phyloP scores from a whole-genome alignment of 2,797 vertebrate species.

The Darevskia nairensis region DNA sequence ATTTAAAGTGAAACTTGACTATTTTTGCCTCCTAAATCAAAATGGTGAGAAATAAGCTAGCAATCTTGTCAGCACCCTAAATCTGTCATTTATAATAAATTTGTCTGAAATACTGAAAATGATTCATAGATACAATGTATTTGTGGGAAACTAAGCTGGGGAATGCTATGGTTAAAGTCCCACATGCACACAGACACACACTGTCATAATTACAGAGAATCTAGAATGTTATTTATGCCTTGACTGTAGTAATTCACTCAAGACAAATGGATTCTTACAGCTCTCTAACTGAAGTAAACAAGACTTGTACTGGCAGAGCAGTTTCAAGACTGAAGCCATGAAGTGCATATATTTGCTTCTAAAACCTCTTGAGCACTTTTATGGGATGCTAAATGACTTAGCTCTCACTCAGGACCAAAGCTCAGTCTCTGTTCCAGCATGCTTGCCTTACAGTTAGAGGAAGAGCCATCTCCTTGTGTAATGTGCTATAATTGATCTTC shows the following conservation, averaged over 20 bases:
- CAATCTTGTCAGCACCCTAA: constrained; percentile 10
- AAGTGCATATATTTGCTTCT: constrained; percentile 1
- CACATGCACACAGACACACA: neutral
- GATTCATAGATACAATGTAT: constrained; percentile 8
- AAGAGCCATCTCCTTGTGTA: neutral
- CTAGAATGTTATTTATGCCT: neutral
- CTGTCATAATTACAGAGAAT: constrained; percentile 19
- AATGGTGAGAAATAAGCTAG: constrained; percentile 8
- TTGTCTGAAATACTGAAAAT: constrained; percentile 18
- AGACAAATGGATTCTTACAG: neutral
- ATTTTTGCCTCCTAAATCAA: constrained; percentile 20
- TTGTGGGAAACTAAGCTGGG: constrained; percentile 17
- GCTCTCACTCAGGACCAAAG: neutral
- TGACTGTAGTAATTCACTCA: constrained; percentile 6
- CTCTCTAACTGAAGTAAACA: neutral
- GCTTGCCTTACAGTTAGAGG: neutral
- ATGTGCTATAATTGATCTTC: neutral
- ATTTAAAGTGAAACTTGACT: constrained; percentile 15
- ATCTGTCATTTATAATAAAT: constrained; percentile 32
- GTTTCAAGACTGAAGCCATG: neutral
- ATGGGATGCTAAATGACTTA: constrained; percentile 5
- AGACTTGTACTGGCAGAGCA: neutral
- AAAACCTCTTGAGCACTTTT: neutral
- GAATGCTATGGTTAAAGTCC: constrained; percentile 7
- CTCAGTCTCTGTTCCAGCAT: neutral